Evolutionary conservation across 2,888 invertebrate genomes (phyloP), one percentile per base, ranked within the genome.

Genomic region (Drosophila meridionalis): DNA sequence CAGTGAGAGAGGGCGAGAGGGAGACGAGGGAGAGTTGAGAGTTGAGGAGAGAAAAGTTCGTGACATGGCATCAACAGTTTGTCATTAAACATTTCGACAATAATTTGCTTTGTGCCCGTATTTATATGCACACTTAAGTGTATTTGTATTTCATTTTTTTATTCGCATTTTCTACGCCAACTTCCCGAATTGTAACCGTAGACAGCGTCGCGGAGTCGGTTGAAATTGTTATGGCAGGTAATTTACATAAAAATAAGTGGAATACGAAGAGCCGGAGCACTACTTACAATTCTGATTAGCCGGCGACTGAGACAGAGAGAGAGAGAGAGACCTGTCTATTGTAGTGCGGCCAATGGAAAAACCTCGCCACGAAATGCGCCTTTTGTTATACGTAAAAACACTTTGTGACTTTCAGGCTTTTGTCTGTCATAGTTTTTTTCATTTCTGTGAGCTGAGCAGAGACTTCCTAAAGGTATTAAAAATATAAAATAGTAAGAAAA

Each of bases 51-150:
- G 73, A 48, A 77, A 74, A 90, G 90, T 90, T 92, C 92, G 92
- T 92, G 92, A 92, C 91, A 91, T 90, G 91, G 85, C 92, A 92
- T 92, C 92, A 92, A 91, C 89, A 91, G 92, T 92, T 92, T 92
- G 92, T 92, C 92, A 92, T 92, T 92, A 92, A 88, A 87, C 86
- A 91, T 92, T 92, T 92, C 92, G 88, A 91, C 91, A 92, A 92
- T 92, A 92, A 92, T 92, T 91, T 92, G 87, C 91, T 86, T 90
- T 90, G 81, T 83, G 79, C 82, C 70, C 76, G 70, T 81, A 73
- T 82, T 82, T 82, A 77, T 74, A 67, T 69, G 64, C 59, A 59
- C 57, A 68, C 61, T 65, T 65, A 34, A 64, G 62, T 57, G 36
- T 69, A 59, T 48, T 40, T 56, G 56, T 42, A 56, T 34, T 12